Conservation (phyloP, 2,113 vertebrate genomes). For the Azemiops feae region DNA sequence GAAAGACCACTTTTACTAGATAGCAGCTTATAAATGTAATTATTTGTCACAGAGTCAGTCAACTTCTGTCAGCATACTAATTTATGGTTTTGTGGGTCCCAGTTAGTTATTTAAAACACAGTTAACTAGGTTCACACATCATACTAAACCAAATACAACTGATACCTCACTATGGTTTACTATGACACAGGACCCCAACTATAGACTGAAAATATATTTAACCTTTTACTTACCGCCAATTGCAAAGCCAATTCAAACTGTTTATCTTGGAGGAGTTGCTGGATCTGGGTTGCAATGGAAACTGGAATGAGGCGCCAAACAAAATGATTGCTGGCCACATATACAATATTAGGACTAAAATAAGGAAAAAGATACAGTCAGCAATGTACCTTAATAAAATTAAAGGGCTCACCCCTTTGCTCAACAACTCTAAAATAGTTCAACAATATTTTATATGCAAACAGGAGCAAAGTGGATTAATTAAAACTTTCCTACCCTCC, state of each 20-base stretch:
- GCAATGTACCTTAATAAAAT: background rate
- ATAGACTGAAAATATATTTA: background rate
- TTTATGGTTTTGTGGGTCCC: background rate
- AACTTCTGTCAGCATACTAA: background rate
- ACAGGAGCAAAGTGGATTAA: background rate
- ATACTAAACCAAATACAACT: background rate
- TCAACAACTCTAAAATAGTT: background rate
- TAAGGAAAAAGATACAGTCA: conserved; percentile 29
- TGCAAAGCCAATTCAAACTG: conserved; percentile 98
- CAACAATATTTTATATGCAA: background rate
- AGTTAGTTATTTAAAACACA: background rate
- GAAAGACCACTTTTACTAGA: background rate
- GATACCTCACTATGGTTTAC: background rate
- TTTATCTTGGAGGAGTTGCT: conserved; percentile 95
- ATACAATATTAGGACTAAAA: conserved; percentile 89
- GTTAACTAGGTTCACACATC: background rate
- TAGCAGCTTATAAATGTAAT: background rate
- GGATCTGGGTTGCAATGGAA: conserved; percentile 94
- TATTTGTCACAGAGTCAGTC: background rate
- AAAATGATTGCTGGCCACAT: conserved; percentile 98
- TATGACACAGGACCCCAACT: background rate
- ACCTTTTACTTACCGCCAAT: conserved; percentile 83
- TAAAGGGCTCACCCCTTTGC: background rate
- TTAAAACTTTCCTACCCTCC: conserved; percentile 80
- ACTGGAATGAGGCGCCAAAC: conserved; percentile 97